Base-by-base conservation (phyloP, 1,140 invertebrate genomes). In the Theocolax elegans region DNA sequence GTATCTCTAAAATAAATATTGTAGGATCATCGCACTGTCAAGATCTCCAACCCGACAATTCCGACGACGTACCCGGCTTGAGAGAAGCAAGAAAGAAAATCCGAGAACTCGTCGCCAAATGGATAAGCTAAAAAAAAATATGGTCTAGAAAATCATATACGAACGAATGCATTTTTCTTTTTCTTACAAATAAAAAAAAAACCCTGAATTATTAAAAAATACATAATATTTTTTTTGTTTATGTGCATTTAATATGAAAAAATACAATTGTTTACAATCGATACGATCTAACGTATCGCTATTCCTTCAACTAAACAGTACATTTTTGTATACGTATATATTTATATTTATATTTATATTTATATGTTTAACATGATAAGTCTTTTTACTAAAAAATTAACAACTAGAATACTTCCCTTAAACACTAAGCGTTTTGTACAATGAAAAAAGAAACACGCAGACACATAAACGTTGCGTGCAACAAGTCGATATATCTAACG, bases 21-120 rank as follows among this genome's bases (percentile, higher is more conserved):
- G n/a, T n/a, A 89, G 91, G 91, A 42, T 90, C 90, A 7, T 91
- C 93, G 0, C 93, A 95, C 78, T 94, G 93, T 80, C 87, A 89
- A 17, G 92, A 94, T 83, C 90, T 94, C 86, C 87, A 87, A 71
- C 83, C 87, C 9, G 87, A 89, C 72, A 66, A 74, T 6, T 17
- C 59, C 0, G 78, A 75, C 2, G 92, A 93, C 72, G 84, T 83
- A 2, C 83, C 85, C 3, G 85, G 86, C 69, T 87, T 94, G 80
- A 87, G 79, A 1, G 79, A 85, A n/a, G 90, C 90, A 0, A 89
- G 92, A 73, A 78, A 84, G 64, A 80, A 77, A 10, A 85, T 91
- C 13, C 82, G 87, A 6, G 79, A 86, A 46, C 75, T 89, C 12
- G 87, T 93, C 35, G 81, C 63, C 1, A 23, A 2, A 9, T 72